Evolutionary conservation across 2,888 invertebrate genomes (phyloP).

Genomic region (Neoascia interrupta): DNA sequence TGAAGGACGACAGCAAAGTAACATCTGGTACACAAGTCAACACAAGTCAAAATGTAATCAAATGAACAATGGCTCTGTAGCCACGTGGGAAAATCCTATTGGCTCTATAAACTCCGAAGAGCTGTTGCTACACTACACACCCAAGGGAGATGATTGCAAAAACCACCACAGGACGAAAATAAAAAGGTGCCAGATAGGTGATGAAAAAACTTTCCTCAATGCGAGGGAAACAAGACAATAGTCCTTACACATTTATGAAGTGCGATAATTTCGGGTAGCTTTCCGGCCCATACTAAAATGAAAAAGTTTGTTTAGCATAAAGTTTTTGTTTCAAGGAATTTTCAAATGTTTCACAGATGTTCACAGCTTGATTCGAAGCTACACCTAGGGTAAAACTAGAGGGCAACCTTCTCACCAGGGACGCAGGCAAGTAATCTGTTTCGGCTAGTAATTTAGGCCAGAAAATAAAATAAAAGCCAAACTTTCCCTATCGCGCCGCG

Average conservation of each 20-base stretch:
- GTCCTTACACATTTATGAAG: slow-evolving; percentile 2
- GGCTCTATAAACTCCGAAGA: slow-evolving; percentile 16
- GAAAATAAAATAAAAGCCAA: no score
- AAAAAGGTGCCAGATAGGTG: not conserved
- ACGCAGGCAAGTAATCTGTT: slow-evolving; percentile 9
- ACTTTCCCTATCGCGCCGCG: no score
- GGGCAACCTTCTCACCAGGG: not conserved
- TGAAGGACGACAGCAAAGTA: no score
- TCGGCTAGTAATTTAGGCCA: not conserved
- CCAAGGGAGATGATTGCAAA: no score
- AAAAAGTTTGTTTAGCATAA: slow-evolving; percentile 33
- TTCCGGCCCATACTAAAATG: not conserved
- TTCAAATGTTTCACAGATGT: slow-evolving; percentile 18
- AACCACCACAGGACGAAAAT: no score
- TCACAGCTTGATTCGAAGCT: no score
- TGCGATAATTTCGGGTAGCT: slow-evolving; percentile 6
- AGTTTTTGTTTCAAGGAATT: slow-evolving; percentile 9
- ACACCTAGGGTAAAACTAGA: no score
- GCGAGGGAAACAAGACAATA: not conserved
- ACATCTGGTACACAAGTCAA: slow-evolving; percentile 36
- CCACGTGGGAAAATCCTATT: slow-evolving; percentile 21
- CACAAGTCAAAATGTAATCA: slow-evolving; percentile 19
- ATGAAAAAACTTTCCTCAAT: slow-evolving; percentile 17
- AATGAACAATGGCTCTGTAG: slow-evolving; percentile 16
- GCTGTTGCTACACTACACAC: no score